Base-by-base conservation (phyloP, 2,888 invertebrate genomes). In the Brachynemurus nebulosus region DNA sequence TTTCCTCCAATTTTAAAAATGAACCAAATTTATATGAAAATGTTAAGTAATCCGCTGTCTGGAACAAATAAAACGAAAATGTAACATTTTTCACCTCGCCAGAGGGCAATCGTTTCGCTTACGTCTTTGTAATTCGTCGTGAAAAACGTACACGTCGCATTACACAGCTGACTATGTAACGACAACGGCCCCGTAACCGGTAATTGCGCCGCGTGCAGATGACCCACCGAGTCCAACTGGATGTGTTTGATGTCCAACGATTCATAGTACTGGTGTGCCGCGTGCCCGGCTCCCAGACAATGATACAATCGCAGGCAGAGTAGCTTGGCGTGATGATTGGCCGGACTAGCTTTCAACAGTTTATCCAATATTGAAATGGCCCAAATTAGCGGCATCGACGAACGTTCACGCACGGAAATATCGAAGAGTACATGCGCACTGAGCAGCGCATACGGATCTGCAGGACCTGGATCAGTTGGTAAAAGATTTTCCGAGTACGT, bases 11-110 rank as follows among this genome's bases (percentile, higher is more conserved):
- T 72, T 93, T 92, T 52, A 82, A 78, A 68, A 93, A 93, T 36
- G 93, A 91, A 9, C 95, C 93, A 65, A 82, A 93, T 60, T 93
- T 92, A 68, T 93, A 95, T 7, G 89, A 86, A 57, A 86, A 80
- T 19, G 91, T 86, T 43, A 95, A 72, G 61, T 91, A 88, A 62
- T 95, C 95, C 39, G 88, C 77, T 56, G 89, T 86, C 86, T 89
- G 69, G 40, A 62, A 58, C 37, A 56, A 51, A 42, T 18, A 49
- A 47, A 45, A 21, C 43, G 39, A 35, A 33, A 21, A 39, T 36
- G 4, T 36, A 16, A 30, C 27, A 9, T 14, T 6, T 12, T 8
- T 14, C 4, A 33, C 9, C 5, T 33, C 9, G 33, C 16, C 12
- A 16, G 16, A 33, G 27, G 27, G n/a, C 8, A 25, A 25, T 25